Base-by-base conservation (phyloP, 2,797 vertebrate species). In the Arrhamphus sclerolepis region DNA sequence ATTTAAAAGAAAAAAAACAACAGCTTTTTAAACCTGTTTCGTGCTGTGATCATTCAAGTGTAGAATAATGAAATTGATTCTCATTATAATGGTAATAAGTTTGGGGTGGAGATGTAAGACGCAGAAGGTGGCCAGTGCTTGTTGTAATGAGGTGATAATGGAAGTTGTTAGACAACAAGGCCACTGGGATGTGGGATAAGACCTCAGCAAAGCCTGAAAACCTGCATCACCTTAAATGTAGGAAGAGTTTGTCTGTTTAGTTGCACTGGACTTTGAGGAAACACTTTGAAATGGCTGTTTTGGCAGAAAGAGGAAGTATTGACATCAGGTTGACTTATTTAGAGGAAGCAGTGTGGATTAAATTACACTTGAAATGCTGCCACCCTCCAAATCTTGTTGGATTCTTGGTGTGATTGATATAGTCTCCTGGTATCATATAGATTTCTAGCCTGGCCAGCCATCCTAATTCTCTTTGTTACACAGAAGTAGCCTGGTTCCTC, bases 231-330 rank as follows among this genome's bases (percentile, higher is more conserved):
- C 34, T 48, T 26, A 55, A 54, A 22, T 34, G 2, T 49, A 28
- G 41, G 31, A 29, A 22, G 39, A 71, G 46, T 19, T 41, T 60
- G 56, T 63, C 61, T 68, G 40, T 61, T 71, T 67, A 50, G 39
- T 26, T 40, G 47, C 38, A 54, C 11, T 4, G 0, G 29, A 58
- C 6, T 31, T 31, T 13, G 3, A 34, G 10, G 9, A 9, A 26
- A 14, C n/a, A 34, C 4, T 38, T 50, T 17, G 17, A 26, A 42
- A 60, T 59, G 38, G 19, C 17, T 29, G n/a, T 63, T 67, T 58
- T 52, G 26, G 28, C 52, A 49, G 20, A 28, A 21, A 63, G 22
- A 34, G 19, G 43, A 44, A 64, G 48, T 53, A 49, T 51, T 66
- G 62, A 77, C 34, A 51, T 54, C 38, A 44, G 53, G 29, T 55